Conservation (phyloP, 2,113 vertebrate species). For the Cinclus mexicanus region DNA sequence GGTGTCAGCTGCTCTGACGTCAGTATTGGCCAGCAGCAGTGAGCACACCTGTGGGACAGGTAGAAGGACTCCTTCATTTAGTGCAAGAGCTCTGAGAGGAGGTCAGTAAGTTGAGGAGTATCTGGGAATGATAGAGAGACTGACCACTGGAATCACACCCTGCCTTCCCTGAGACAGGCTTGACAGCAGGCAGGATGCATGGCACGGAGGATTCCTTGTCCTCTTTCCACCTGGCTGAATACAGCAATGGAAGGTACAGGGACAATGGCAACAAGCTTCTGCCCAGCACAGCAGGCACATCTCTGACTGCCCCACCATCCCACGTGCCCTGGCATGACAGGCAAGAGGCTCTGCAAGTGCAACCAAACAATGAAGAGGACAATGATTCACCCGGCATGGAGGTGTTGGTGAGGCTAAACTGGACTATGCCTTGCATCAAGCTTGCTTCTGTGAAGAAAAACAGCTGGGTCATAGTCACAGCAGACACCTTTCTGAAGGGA, state of each 20-base stretch:
- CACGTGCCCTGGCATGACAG: background rate
- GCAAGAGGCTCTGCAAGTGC: background rate
- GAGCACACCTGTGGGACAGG: background rate
- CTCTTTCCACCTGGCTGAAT: background rate
- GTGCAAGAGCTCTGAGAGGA: background rate
- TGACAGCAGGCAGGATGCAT: accelerated
- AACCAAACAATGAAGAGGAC: background rate
- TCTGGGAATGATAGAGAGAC: background rate
- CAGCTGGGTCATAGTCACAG: background rate
- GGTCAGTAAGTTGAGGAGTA: background rate
- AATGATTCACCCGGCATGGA: background rate
- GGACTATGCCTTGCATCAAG: background rate
- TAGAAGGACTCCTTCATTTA: background rate
- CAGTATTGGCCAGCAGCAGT: background rate
- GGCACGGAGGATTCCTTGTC: background rate
- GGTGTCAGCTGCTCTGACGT: background rate
- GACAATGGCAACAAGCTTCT: background rate
- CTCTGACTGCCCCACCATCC: background rate
- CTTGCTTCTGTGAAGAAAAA: background rate
- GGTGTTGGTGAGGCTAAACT: background rate
- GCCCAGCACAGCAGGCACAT: background rate
- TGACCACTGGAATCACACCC: background rate
- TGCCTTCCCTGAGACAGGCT: background rate
- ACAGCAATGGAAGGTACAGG: background rate
- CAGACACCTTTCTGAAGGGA: background rate